phyloP scores from a whole-genome alignment of 2,113 vertebrate genomes.

The Gobiocypris rarus region DNA sequence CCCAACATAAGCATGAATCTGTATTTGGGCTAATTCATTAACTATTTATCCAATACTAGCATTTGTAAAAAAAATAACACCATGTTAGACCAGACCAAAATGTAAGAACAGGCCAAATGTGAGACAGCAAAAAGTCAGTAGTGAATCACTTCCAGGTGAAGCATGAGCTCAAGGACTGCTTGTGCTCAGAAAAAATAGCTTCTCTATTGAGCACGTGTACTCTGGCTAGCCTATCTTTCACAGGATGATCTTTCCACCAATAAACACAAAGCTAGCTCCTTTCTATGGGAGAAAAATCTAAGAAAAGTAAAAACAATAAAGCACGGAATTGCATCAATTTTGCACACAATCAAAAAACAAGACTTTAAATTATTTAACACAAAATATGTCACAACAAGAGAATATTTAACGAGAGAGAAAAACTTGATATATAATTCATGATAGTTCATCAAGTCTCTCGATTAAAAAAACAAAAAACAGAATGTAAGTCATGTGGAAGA shows the following conservation, averaged over 20 bases:
- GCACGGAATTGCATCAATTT: neutral
- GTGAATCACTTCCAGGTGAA: neutral
- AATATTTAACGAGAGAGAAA: neutral
- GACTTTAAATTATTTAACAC: conserved; percentile 30
- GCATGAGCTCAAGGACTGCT: conserved; percentile 10
- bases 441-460: conserved; percentile 25
- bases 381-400: conserved; percentile 27
- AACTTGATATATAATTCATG: conserved; percentile 16
- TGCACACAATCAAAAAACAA: neutral
- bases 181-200: neutral
- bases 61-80: neutral
- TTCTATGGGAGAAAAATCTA: neutral
- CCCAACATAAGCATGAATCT: neutral
- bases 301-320: neutral
- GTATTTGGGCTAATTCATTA: neutral
- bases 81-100: neutral
- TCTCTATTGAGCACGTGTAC: conserved; percentile 17
- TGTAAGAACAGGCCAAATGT: neutral
- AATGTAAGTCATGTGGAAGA: conserved; percentile 22
- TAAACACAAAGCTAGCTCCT: neutral
- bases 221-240: conserved; percentile 2
- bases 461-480: neutral
- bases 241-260: neutral
- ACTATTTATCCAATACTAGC: neutral
- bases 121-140: conserved; percentile 14